A percentile compares a stretch with the other conserved stretches of the same genome.
Evolutionary conservation across 2,888 invertebrate species (phyloP).

Genomic region (Callimorpha dominula): DNA sequence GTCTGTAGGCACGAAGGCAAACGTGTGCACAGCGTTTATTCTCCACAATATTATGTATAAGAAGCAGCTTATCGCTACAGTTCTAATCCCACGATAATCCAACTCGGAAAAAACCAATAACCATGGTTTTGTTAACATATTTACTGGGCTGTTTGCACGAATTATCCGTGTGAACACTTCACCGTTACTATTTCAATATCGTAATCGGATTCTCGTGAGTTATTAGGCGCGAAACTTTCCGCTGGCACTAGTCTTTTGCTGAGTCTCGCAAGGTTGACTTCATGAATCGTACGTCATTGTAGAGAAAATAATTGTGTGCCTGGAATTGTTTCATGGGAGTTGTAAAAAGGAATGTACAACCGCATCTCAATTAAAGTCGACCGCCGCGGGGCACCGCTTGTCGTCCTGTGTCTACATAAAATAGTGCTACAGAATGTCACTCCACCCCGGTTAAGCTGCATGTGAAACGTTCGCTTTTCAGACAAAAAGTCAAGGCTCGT

Average conservation of each 20-base stretch:
- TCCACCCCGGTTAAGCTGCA: slow-evolving; percentile 57
- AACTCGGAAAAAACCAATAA: slow-evolving; percentile 80
- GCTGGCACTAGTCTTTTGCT: slow-evolving; percentile 49
- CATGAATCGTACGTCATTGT: slow-evolving; percentile 63
- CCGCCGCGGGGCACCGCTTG: slow-evolving; percentile 62
- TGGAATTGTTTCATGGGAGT: slow-evolving; percentile 59
- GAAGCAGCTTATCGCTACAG: slow-evolving; percentile 64
- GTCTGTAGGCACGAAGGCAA: slow-evolving; percentile 55
- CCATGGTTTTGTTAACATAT: slow-evolving; percentile 79
- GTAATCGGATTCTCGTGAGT: slow-evolving; percentile 67
- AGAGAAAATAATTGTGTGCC: slow-evolving; percentile 52
- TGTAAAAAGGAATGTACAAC: slow-evolving; percentile 63
- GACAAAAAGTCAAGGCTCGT: slow-evolving; percentile 68
- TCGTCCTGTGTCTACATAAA: slow-evolving; percentile 66
- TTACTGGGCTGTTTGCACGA: slow-evolving; percentile 74
- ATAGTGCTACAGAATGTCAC: slow-evolving; percentile 65
- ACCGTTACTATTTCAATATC: slow-evolving; percentile 70
- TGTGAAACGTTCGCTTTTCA: slow-evolving; percentile 65
- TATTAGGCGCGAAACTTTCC: slow-evolving; percentile 60
- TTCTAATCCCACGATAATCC: slow-evolving; percentile 80
- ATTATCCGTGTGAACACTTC: slow-evolving; percentile 71
- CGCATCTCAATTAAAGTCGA: slow-evolving; percentile 69
- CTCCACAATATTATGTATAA: slow-evolving; percentile 53
- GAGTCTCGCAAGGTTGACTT: slow-evolving; percentile 40
- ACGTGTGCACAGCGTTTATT: slow-evolving; percentile 61